Percentiles rank a stretch among this genome's conserved stretches.
Evolutionary conservation across 2,888 invertebrate genomes (phyloP).

Genomic region (Drosophila mercatorum): DNA sequence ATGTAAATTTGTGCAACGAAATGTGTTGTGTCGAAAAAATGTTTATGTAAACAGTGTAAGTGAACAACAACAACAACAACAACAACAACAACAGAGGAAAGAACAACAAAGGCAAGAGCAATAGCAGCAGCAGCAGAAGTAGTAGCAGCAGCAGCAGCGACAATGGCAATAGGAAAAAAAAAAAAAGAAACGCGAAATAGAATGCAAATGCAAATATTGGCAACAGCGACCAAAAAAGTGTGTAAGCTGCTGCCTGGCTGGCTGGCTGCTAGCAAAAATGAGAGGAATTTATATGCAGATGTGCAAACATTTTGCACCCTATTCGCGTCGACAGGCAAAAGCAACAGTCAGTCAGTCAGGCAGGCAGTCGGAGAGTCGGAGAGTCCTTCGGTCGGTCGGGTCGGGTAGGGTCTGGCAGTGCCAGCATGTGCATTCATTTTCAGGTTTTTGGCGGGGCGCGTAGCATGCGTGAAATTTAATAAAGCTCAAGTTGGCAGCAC

Average conservation of each 20-base stretch:
- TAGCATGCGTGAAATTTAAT: constrained; percentile 79
- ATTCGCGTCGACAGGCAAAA: constrained; percentile 54
- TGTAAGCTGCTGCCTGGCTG: constrained; percentile 73
- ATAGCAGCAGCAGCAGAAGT: constrained; percentile 13
- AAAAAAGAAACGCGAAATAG: constrained; percentile 63
- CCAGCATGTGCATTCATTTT: constrained; percentile 71
- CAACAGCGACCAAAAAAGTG: constrained; percentile 68
- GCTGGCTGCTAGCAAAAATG: constrained; percentile 71
- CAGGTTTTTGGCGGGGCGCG: constrained; percentile 62
- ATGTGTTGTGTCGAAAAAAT: constrained; percentile 80
- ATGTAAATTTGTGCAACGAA: constrained; percentile 81
- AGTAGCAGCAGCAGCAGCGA: constrained; percentile 40
- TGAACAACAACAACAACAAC: constrained; percentile 50
- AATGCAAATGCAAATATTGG: constrained; percentile 82
- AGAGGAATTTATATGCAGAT: constrained; percentile 81
- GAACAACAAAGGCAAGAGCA: constrained; percentile 13
- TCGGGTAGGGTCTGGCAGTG: constrained; percentile 5
- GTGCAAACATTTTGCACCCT: constrained; percentile 80
- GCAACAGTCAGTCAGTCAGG: constrained; percentile 22
- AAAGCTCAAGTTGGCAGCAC: constrained; percentile 65
- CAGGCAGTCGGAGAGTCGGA: constrained; percentile 2
- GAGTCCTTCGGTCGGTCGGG: constrained; percentile 9
- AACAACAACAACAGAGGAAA: constrained; percentile 22
- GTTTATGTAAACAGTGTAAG: constrained; percentile 80
- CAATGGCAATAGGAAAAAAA: constrained; percentile 51